Evolutionary conservation across 2,797 vertebrate species (phyloP).

Genomic region (Lacerta viridis): DNA sequence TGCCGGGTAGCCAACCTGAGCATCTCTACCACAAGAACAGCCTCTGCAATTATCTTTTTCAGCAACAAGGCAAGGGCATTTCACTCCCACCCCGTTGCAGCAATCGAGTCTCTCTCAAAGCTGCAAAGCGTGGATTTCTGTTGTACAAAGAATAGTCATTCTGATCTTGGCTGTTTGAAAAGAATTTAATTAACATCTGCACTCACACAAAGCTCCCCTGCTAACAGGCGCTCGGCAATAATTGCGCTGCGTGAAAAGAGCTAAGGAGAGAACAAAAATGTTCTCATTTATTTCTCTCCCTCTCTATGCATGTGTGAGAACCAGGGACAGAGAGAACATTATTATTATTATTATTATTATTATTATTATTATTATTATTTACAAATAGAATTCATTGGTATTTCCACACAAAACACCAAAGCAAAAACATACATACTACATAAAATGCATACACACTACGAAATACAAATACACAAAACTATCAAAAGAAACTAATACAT

Average conservation of each 20-base stretch:
- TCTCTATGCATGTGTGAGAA: background rate
- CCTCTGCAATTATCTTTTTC: background rate
- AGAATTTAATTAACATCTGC: conserved; percentile 17
- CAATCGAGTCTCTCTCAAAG: background rate
- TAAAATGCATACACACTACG: too few species aligned
- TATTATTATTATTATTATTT: too few species aligned
- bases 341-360: too few species aligned
- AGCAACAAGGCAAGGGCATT: background rate
- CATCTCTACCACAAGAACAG: too few species aligned
- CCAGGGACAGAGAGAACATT: background rate
- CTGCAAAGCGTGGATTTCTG: background rate
- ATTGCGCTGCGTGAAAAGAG: background rate
- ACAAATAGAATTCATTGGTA: too few species aligned
- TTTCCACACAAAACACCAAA: too few species aligned
- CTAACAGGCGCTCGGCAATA: background rate
- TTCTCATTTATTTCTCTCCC: rapidly evolving
- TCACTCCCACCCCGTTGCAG: background rate
- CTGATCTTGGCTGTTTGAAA: background rate
- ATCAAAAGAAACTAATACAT: too few species aligned
- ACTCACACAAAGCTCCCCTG: background rate
- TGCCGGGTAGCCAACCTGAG: too few species aligned
- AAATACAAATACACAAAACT: too few species aligned
- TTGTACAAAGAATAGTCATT: background rate
- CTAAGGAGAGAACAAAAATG: background rate
- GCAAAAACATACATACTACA: too few species aligned